Conservation (phyloP, 2,797 vertebrate species). For the Tadarida brasiliensis region DNA sequence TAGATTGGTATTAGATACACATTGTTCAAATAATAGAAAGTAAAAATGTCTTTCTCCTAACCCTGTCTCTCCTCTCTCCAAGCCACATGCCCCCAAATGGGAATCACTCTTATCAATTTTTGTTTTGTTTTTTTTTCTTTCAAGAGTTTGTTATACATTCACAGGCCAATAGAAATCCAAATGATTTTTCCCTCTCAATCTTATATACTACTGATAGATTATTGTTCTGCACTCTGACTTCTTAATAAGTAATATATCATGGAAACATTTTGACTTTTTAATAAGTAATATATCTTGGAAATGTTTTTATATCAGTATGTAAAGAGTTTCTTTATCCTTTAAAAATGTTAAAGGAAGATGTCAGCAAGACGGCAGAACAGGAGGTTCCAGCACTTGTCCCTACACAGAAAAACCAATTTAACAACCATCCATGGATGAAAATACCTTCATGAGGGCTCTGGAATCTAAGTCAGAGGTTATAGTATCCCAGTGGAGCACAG, state of each 20-base stretch:
- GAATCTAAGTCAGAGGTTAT: background rate
- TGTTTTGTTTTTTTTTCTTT: background rate
- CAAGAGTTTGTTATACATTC: constrained; percentile 9
- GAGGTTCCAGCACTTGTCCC: background rate
- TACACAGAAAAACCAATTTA: background rate
- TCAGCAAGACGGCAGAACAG: background rate
- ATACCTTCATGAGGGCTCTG: background rate
- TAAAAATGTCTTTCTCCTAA: background rate
- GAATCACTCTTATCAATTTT: background rate
- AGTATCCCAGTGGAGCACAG: background rate
- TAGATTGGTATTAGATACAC: background rate
- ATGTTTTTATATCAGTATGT: background rate
- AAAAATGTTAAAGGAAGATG: background rate
- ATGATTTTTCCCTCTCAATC: background rate
- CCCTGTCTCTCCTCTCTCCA: background rate
- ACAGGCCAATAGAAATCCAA: background rate
- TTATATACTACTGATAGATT: background rate
- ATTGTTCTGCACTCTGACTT: background rate
- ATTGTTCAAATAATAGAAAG: constrained; percentile 4
- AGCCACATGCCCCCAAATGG: background rate
- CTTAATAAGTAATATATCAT: constrained; percentile 8
- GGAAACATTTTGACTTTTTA: constrained; percentile 34
- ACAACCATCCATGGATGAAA: background rate
- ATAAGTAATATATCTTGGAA: background rate
- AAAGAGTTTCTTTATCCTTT: background rate